Base-by-base conservation (phyloP, 1,140 invertebrate genomes). In the Ceratina japonica region DNA sequence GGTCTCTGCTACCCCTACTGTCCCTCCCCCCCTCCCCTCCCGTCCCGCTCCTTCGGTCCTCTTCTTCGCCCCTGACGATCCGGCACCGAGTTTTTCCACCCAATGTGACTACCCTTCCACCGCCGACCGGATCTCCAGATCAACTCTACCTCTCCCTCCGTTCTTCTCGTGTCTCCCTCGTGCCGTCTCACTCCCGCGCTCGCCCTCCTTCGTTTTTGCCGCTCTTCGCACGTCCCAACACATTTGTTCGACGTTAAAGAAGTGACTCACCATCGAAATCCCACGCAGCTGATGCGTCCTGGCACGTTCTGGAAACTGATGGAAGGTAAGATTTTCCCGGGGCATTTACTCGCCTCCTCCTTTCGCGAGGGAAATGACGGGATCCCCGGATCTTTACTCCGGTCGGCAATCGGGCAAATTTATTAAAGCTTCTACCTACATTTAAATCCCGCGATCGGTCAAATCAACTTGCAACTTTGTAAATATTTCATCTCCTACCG, bases 221-320 rank as follows among this genome's bases (percentile, higher is more conserved):
- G 65, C 83, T 80, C 83, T 70, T 84, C 73, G 73, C 85, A 86
- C 85, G 83, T 84, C 79, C 84, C 84, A 78, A 75, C 83, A 90
- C 86, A 87, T 89, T 89, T 89, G 88, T 89, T 85, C 87, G 84
- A 87, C 81, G 77, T 77, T 84, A 87, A 87, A 78, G 80, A 86
- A 89, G 79, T 84, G 88, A 87, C 83, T 87, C 88, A 87, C 80
- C 82, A 80, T 83, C 83, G 86, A 89, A 84, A 89, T 89, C 85
- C 81, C 70, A 70, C 75, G 75, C 81, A 87, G 84, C 85, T 85
- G 82, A 88, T 87, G 87, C 77, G 71, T 75, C 65, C 78, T 73
- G 78, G 72, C 81, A 80, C 81, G 77, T 80, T 80, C 82, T 59
- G 69, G 82, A 63, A 80, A 80, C 82, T 73, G 82, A 83, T 83